phyloP scores from a whole-genome alignment of 2,113 vertebrate genomes.

The Cryptoleucopteryx plumbea region DNA sequence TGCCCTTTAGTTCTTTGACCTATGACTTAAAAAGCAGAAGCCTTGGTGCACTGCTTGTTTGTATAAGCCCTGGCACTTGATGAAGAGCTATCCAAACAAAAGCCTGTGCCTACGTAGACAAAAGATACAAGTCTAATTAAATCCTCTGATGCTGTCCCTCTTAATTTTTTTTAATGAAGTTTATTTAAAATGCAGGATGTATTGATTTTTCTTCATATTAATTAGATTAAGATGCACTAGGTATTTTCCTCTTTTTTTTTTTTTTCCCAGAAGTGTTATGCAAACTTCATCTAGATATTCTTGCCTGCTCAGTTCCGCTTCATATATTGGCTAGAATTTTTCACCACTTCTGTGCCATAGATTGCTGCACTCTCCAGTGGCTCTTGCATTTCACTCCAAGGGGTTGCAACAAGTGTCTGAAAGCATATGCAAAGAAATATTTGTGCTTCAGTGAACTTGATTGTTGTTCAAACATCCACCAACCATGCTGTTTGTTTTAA shows the following conservation, averaged over 20 bases:
- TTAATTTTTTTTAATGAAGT: not conserved
- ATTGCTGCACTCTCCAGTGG: not conserved
- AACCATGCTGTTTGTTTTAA: constrained; percentile 7
- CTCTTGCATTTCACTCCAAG: not conserved
- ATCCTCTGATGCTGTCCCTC: not conserved
- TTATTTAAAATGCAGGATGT: not conserved
- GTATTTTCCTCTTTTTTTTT: not conserved
- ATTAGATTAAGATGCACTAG: not conserved
- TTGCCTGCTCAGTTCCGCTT: not conserved
- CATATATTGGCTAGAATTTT: not conserved
- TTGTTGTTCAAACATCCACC: constrained; percentile 31
- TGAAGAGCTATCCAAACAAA: not conserved
- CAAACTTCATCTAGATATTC: not conserved
- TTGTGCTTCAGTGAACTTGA: constrained; percentile 10
- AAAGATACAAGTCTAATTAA: not conserved
- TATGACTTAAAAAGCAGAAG: not conserved
- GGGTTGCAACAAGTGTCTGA: not conserved
- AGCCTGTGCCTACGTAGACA: not conserved
- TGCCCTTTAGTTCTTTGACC: not conserved
- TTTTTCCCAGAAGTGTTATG: not conserved
- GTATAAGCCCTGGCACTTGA: not conserved
- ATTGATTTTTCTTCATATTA: not conserved
- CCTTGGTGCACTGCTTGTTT: not conserved
- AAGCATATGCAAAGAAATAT: not conserved
- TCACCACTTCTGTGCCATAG: not conserved